Conservation (phyloP, 2,888 invertebrate genomes). For the Dorcus parallelipipedus region DNA sequence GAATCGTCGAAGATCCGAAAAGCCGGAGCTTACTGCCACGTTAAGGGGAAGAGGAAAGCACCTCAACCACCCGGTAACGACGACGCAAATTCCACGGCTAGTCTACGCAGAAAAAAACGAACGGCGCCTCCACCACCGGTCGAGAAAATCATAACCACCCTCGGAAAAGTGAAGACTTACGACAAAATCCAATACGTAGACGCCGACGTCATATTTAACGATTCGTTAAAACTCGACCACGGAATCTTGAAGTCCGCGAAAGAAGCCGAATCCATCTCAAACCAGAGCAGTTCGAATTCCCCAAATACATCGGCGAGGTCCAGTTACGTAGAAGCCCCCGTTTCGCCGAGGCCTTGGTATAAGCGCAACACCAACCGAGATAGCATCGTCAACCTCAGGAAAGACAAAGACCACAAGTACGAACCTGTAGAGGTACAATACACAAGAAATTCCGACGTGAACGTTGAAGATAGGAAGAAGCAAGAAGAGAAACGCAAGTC, state of each 20-base stretch:
- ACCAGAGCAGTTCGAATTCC: conserved; percentile 25
- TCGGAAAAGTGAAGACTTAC: conserved; percentile 17
- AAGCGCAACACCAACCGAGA: conserved; percentile 51
- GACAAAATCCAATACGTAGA: conserved; percentile 29
- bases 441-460: conserved; percentile 47
- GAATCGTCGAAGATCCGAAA: conserved; percentile 59
- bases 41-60: conserved; percentile 72
- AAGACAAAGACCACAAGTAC: conserved; percentile 39
- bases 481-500: conserved; percentile 55
- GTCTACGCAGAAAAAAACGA: conserved; percentile 46
- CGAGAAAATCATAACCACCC: conserved; percentile 19
- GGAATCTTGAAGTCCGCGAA: conserved; percentile 50
- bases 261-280: conserved; percentile 29
- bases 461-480: conserved; percentile 33
- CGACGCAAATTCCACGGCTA: conserved; percentile 33
- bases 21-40: conserved; percentile 59
- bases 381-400: conserved; percentile 34
- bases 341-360: conserved; percentile 65
- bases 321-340: conserved; percentile 40
- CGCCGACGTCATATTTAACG: conserved; percentile 43
- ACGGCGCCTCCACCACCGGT: conserved; percentile 50
- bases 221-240: conserved; percentile 51
- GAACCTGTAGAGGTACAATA: conserved; percentile 48
- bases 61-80: conserved; percentile 60
- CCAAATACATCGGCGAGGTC: conserved; percentile 33